phyloP scores from a whole-genome alignment of 2,113 vertebrate genomes.

The Pterophyllum scalare region DNA sequence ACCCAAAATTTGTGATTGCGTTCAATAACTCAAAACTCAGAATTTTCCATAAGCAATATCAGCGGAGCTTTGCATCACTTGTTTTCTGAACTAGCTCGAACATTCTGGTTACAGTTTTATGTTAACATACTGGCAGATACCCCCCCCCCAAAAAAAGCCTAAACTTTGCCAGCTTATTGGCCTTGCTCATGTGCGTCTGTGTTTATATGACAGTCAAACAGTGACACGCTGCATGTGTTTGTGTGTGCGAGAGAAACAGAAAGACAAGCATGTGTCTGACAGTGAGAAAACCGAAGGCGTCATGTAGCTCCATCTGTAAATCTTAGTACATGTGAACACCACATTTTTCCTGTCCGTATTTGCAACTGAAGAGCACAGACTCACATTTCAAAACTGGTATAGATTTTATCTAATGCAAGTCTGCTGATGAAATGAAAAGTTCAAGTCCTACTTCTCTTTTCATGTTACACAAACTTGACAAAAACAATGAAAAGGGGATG shows the following conservation, averaged over 20 bases:
- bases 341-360: not conserved
- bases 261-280: not conserved
- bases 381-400: not conserved
- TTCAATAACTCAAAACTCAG: too few relatives aligned
- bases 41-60: not conserved
- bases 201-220: not conserved
- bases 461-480: not conserved
- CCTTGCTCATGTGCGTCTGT: not conserved
- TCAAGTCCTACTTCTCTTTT: constrained; percentile 39
- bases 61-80: not conserved
- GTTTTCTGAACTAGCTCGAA: not conserved
- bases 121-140: not conserved
- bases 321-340: not conserved
- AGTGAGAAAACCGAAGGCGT: not conserved
- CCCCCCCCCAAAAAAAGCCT: not conserved
- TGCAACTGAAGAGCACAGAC: not conserved
- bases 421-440: constrained; percentile 15
- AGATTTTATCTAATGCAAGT: not conserved
- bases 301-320: not conserved
- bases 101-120: too few relatives aligned
- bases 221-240: not conserved
- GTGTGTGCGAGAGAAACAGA: not conserved
- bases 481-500: constrained; percentile 1
- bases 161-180: not conserved
- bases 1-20: too few relatives aligned